These are phyloP conservation scores for Mayetiola destructor DNA, from an alignment of 2,888 invertebrate species.

Conservation along the genomic window DNA sequence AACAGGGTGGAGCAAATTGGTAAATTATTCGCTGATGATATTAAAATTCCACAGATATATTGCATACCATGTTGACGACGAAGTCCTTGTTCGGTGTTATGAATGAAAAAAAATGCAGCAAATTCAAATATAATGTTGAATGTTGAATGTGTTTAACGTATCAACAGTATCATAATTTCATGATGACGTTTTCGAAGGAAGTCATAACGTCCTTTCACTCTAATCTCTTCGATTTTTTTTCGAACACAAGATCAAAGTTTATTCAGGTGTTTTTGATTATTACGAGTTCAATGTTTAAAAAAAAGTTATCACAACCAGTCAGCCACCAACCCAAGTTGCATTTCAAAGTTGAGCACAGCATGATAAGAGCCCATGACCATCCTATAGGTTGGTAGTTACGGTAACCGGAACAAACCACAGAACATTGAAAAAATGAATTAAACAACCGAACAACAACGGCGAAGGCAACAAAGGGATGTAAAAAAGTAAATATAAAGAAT, in stretches of 20 bases:
- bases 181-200: neutral
- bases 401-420: slow-evolving; percentile 6
- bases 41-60: no score
- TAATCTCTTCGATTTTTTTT: neutral
- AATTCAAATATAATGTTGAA: slow-evolving; percentile 1
- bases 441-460: neutral
- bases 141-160: neutral
- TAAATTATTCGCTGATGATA: no score
- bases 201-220: no score
- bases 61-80: no score
- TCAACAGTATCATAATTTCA: no score
- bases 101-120: no score
- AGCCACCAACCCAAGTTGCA: slow-evolving; percentile 12
- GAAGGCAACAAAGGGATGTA: neutral
- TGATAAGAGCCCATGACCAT: neutral
- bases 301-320: neutral
- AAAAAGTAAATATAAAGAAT: neutral
- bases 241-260: no score
- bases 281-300: neutral
- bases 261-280: neutral
- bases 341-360: neutral
- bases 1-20: no score
- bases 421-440: neutral
- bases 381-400: neutral
- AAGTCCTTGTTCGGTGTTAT: no score